phyloP scores from a whole-genome alignment of 2,888 invertebrate genomes.

The Neuroscelio doddi region DNA sequence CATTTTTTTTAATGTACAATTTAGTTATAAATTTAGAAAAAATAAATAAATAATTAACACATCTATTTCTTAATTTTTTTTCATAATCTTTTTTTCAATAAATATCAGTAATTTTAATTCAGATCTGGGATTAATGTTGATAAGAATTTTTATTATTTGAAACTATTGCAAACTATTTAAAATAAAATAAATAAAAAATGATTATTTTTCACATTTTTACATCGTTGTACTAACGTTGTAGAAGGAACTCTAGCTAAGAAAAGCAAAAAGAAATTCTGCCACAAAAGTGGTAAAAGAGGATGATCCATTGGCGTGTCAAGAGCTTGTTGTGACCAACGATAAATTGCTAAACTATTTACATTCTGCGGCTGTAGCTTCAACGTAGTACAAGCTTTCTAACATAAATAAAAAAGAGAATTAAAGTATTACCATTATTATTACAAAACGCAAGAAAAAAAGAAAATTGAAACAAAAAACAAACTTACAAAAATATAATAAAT shows the following conservation, averaged over 20 bases:
- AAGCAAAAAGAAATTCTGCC: slow-evolving; percentile 84
- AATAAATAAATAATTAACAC: too few species aligned
- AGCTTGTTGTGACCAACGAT: slow-evolving; percentile 84
- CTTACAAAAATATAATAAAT: background rate
- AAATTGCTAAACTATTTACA: slow-evolving; percentile 77
- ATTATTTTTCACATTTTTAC: background rate
- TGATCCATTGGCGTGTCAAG: slow-evolving; percentile 80
- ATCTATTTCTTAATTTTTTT: background rate
- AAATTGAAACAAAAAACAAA: background rate
- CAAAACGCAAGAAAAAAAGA: background rate
- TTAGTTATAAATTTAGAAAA: too few species aligned
- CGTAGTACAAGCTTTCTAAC: slow-evolving; percentile 76
- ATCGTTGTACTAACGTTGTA: slow-evolving; percentile 55
- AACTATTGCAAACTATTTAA: too few species aligned
- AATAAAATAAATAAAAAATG: too few species aligned
- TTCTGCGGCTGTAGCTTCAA: slow-evolving; percentile 75
- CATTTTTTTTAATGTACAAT: too few species aligned
- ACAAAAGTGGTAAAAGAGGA: slow-evolving; percentile 80
- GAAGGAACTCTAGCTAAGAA: slow-evolving; percentile 78
- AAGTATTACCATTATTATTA: too few species aligned
- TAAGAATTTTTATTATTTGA: too few species aligned
- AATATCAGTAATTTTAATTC: too few species aligned
- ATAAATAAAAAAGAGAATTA: slow-evolving; percentile 13
- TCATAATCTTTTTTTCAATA: background rate
- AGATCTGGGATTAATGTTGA: too few species aligned